phyloP scores from a whole-genome alignment of 1,140 invertebrate species.

The Thereuonema tuberculata region DNA sequence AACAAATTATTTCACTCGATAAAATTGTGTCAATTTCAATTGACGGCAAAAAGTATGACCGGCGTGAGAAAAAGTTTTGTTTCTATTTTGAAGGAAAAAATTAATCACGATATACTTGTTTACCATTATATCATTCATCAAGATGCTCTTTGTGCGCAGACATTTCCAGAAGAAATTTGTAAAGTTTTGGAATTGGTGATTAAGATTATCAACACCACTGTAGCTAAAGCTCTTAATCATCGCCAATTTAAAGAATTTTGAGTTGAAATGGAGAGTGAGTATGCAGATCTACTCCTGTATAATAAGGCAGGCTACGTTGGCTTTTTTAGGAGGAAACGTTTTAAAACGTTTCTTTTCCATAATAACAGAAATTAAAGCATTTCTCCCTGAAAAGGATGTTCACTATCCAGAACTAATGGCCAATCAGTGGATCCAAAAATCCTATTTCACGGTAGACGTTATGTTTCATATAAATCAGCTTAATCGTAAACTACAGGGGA shows the following conservation, averaged over 20 bases:
- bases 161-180: conserved; percentile 9
- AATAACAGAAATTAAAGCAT: conserved; percentile 16
- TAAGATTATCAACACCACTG: conserved; percentile 26
- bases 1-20: background rate
- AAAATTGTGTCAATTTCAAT: conserved; percentile 2
- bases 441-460: conserved; percentile 15
- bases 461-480: background rate
- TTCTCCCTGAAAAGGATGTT: conserved; percentile 15
- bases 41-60: conserved; percentile 9
- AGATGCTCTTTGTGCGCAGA: conserved; percentile 8
- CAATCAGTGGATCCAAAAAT: conserved; percentile 13
- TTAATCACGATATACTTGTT: conserved; percentile 7
- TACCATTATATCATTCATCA: conserved; percentile 10
- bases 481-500: background rate
- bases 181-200: conserved; percentile 10
- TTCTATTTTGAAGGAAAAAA: conserved; percentile 4
- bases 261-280: conserved; percentile 24
- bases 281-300: conserved; percentile 27
- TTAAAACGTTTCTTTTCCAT: conserved; percentile 26
- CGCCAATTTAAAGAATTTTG: conserved; percentile 25
- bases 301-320: conserved; percentile 27
- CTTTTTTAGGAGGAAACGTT: conserved; percentile 28
- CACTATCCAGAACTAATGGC: conserved; percentile 8
- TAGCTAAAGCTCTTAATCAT: conserved; percentile 23
- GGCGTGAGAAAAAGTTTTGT: background rate